Conservation (phyloP, 1,140 invertebrate genomes). For the Papilio xuthus region DNA sequence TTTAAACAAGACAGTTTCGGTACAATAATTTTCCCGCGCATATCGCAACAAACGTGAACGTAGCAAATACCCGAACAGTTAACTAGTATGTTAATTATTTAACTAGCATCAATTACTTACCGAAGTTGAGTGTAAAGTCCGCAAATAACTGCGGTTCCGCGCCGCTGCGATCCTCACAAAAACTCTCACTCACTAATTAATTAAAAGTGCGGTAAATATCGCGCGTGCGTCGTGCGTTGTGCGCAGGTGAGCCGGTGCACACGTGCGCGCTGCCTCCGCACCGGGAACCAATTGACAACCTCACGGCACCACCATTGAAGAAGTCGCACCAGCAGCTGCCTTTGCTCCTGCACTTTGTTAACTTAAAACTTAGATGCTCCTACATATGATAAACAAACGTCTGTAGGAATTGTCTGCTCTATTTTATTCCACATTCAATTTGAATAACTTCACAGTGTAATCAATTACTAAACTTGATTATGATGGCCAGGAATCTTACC, state of each 20-base stretch:
- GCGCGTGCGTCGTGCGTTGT: conserved; percentile 39
- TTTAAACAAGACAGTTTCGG: not conserved
- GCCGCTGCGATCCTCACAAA: conserved; percentile 54
- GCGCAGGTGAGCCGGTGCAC: not conserved
- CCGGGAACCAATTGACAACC: not conserved
- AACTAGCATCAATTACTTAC: conserved; percentile 28
- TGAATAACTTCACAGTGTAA: too few species aligned
- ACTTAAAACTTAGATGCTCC: not conserved
- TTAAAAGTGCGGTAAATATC: conserved; percentile 55
- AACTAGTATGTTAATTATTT: conserved; percentile 19
- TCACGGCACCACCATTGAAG: not conserved
- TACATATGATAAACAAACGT: not conserved
- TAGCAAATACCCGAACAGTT: conserved; percentile 10
- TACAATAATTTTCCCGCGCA: conserved; percentile 5
- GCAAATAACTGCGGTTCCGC: conserved; percentile 60
- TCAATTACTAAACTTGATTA: too few species aligned
- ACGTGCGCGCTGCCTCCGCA: conserved; percentile 31
- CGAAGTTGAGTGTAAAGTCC: conserved; percentile 43
- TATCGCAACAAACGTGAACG: conserved; percentile 34
- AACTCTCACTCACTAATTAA: conserved; percentile 70
- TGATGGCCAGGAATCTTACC: not conserved
- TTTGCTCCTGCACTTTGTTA: not conserved
- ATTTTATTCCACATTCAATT: too few species aligned
- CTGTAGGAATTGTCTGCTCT: not conserved
- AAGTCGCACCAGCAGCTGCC: not conserved